A percentile compares a stretch with the other conserved stretches of the same genome.
Conservation (phyloP, 2,888 invertebrate genomes). For the Nipponacmea schrenckii region DNA sequence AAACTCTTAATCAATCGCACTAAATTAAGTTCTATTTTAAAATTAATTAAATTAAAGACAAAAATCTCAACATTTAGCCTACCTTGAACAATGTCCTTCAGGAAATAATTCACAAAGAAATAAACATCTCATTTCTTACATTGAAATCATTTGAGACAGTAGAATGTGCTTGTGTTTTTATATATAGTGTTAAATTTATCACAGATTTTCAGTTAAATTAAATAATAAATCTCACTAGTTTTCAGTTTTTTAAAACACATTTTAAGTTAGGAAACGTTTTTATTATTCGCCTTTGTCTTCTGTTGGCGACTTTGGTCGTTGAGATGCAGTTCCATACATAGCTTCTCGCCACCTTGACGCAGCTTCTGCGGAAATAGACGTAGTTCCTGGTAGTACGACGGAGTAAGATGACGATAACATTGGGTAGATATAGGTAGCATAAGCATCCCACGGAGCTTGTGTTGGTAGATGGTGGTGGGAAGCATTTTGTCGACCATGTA, state of each 20-base stretch:
- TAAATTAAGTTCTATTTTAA: no score
- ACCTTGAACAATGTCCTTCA: not conserved
- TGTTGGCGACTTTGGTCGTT: not conserved
- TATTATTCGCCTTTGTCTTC: not conserved
- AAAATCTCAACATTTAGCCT: no score
- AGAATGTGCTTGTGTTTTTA: not conserved
- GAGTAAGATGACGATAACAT: slow-evolving; percentile 25
- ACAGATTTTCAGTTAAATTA: not conserved
- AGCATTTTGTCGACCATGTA: slow-evolving; percentile 25
- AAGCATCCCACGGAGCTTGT: slow-evolving; percentile 16
- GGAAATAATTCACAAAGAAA: not conserved
- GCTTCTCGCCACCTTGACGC: slow-evolving; percentile 18
- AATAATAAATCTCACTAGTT: slow-evolving; percentile 2
- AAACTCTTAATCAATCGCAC: no score
- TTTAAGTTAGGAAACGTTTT: not conserved
- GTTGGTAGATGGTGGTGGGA: slow-evolving; percentile 21
- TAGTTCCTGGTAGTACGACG: slow-evolving; percentile 13
- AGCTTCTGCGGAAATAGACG: slow-evolving; percentile 18
- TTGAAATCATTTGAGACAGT: no score
- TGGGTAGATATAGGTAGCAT: slow-evolving; percentile 28
- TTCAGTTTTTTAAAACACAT: not conserved
- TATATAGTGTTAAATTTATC: not conserved
- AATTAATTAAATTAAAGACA: no score
- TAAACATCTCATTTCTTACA: not conserved
- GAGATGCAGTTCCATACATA: slow-evolving; percentile 13